A percentile compares a stretch with the other conserved stretches of the same genome.
Evolutionary conservation across 2,888 invertebrate genomes (phyloP).

Genomic region (Oxyscelio sp.): DNA sequence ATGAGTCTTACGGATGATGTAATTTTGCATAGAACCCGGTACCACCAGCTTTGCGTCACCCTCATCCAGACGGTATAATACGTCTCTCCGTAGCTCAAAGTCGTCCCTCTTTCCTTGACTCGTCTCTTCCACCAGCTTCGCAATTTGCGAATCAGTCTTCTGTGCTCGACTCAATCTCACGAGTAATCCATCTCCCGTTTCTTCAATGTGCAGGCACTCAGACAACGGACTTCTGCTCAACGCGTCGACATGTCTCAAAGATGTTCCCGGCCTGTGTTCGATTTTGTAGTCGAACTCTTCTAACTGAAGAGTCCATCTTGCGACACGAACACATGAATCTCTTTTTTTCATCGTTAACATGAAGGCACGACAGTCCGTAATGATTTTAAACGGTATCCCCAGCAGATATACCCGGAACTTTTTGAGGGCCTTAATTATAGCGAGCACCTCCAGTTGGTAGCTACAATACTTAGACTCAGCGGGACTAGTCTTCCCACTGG

Average conservation of each 20-base stretch:
- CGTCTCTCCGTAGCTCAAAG: background rate
- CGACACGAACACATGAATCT: too few species aligned
- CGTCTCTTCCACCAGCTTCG: background rate
- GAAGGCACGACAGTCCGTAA: too few species aligned
- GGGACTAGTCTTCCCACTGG: constrained; percentile 10
- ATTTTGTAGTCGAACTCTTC: constrained; percentile 18
- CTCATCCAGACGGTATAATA: background rate
- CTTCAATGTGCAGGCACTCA: background rate
- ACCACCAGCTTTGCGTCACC: constrained; percentile 15
- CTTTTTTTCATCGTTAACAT: too few species aligned
- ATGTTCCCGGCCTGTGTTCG: constrained; percentile 3
- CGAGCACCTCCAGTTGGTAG: constrained; percentile 3
- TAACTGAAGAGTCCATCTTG: constrained; percentile 3
- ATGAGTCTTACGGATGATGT: constrained; percentile 28
- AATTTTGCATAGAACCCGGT: constrained; percentile 11
- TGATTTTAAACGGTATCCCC: background rate
- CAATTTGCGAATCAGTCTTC: background rate
- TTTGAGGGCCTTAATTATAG: constrained; percentile 12
- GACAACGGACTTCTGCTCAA: background rate
- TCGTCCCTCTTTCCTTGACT: background rate
- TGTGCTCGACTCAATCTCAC: constrained; percentile 1
- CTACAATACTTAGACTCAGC: background rate
- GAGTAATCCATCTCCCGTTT: too few species aligned
- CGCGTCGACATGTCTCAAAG: constrained; percentile 13
- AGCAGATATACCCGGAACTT: constrained; percentile 25